Evolutionary conservation across 2,113 vertebrate species (phyloP), one percentile per base, ranked within the genome.

Genomic region (Hemichromis elongatus): DNA sequence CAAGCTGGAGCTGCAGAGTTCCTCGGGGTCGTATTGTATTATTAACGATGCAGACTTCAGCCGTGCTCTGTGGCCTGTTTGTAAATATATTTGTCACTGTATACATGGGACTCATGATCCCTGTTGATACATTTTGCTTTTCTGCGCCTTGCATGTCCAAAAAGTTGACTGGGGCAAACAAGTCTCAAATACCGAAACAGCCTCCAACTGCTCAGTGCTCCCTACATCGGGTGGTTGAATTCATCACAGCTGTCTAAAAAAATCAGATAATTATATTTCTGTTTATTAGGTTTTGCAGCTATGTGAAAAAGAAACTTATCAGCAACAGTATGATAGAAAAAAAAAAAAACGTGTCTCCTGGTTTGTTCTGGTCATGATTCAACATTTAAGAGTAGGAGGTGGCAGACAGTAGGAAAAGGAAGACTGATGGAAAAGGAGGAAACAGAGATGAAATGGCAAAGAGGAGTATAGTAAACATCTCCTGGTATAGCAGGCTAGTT

Each of bases 111-210:
- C 21, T 56, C 53, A 70, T 82, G 26, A 77, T 42, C 37, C 37
- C 11, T 40, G 26, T 5, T 10, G 70, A 24, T 47, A 9, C 45
- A 59, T 55, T 55, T 77, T 75, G 9, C 9, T 47, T 28, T 30
- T 79, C 19, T 50, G 52, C 81, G 56, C 28, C 47, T 75, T 42
- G 42, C 53, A 18, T 82, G 40, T 54, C 56, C 63, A 26, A 77
- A 63, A 28, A 2, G 40, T 7, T 47, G 18, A 66, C 35, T 79
- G 70, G 68, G 16, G 61, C 53, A 83, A 80, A 63, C n/a, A 68
- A 90, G 40, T 87, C 45, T 77, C 83, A 88, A 37, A 89, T 82
- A 86, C 77, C 88, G 70, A 90, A 90, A 89, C 59, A 11, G 57
- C 19, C 53, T 85, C 33, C 59, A 86, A 40, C 30, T 47, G 54